Evolutionary conservation across 2,888 invertebrate genomes (phyloP), one percentile per base, ranked within the genome.

Genomic region (Rhagonycha lutea): DNA sequence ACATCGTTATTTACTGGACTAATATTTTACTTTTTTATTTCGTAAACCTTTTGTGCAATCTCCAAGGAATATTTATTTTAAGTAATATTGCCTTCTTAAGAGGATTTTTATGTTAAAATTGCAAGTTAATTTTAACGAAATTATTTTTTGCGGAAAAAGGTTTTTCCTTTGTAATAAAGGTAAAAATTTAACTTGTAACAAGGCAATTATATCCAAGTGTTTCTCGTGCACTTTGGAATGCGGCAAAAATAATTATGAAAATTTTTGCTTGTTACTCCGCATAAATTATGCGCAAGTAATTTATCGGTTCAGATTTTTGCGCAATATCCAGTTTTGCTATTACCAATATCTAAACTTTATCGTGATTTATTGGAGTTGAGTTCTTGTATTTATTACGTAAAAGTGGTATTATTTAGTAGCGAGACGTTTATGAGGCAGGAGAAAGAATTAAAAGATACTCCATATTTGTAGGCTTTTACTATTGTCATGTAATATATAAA

Each of bases 381-480:
- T 18, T 65, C 24, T 65, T 12, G 14, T 24, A 24, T 65, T 65
- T 47, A 47, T 47, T 47, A 47, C 47, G 23, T 70, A 70, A 74
- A 28, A 11, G 68, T 70, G 70, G 68, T 73, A 63, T 74, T 68
- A 28, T 68, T 23, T 75, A 63, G 74, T 61, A 69, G 67, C 79
- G 80, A 80, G 77, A 81, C 81, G 81, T 81, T 76, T 74, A 71
- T 70, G 74, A 72, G 14, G 12, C 12, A 24, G 12, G 74, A 70
- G 70, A 29, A 73, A 81, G 82, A 82, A 82, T 80, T 79, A 70
- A 78, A 82, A 82, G 83, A 83, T 24, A 23, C 82, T 84, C 79
- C 77, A 72, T 79, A 78, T 79, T 75, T 77, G 75, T 74, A 75
- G 72, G 72, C 69, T 77, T 70, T 67, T 77, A 68, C 71, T 73